These are phyloP conservation scores for Dendrocincla fuliginosa DNA, from an alignment of 2,797 vertebrate species.

Conservation along the genomic window DNA sequence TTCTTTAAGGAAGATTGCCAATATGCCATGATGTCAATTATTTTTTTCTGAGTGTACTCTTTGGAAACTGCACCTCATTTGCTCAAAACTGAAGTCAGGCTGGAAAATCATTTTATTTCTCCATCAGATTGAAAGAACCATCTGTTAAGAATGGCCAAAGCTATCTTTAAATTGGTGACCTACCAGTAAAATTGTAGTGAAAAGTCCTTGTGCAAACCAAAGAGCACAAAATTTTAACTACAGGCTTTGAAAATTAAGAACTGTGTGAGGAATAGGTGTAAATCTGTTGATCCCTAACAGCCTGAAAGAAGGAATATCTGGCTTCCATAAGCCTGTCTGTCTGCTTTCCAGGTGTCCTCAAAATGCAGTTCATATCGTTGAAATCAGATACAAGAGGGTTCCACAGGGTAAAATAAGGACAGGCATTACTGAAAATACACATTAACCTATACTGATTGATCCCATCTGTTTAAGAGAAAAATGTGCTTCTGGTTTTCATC, in stretches of 20 bases:
- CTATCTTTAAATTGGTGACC: not conserved
- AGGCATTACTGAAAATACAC: conserved; percentile 23
- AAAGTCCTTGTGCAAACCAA: not conserved
- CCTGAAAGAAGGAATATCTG: not conserved
- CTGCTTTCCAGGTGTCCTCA: not conserved
- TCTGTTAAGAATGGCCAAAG: not conserved
- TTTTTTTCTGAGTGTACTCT: not conserved
- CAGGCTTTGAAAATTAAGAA: not conserved
- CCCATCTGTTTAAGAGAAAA: conserved; percentile 39
- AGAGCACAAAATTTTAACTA: not conserved
- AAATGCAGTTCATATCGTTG: not conserved
- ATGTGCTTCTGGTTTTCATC: not conserved
- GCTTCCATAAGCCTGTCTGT: not conserved
- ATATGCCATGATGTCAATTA: not conserved
- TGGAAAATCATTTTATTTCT: not conserved
- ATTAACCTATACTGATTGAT: conserved; percentile 39
- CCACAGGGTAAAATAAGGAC: conserved; percentile 7
- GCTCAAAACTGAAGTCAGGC: not conserved
- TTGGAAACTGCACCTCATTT: not conserved
- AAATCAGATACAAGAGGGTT: not conserved
- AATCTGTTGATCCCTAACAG: not conserved
- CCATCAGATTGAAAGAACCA: not conserved
- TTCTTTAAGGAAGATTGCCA: not conserved
- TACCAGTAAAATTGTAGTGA: not conserved
- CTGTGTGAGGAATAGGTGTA: not conserved